Percentiles rank a stretch among this genome's conserved stretches.
These are phyloP conservation scores for Cyclopterus lumpus DNA, from an alignment of 2,797 vertebrate species.

Conservation along the genomic window DNA sequence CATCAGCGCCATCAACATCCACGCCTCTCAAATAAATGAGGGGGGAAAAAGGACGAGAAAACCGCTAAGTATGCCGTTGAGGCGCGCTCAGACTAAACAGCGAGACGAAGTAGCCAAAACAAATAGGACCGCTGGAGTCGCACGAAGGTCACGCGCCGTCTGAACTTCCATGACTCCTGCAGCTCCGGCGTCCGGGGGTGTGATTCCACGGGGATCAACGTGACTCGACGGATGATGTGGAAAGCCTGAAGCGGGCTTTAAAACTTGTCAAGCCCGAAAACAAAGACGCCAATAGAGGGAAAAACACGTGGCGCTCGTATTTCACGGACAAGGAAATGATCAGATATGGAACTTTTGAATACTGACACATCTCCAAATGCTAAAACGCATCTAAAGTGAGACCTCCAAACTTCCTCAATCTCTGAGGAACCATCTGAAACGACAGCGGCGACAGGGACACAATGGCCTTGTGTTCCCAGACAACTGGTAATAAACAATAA, in stretches of 20 bases:
- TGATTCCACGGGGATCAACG: slow-evolving; percentile 9
- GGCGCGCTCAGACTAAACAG: slow-evolving; percentile 10
- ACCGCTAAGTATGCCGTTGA: not conserved
- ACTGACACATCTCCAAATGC: no score
- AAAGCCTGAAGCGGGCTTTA: no score
- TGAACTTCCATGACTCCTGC: slow-evolving; percentile 15
- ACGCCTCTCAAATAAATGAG: no score
- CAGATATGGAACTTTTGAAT: slow-evolving; percentile 8
- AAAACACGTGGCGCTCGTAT: not conserved
- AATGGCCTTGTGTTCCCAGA: slow-evolving; percentile 15
- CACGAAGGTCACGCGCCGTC: not conserved
- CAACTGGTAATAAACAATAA: slow-evolving; percentile 30
- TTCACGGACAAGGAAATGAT: not conserved
- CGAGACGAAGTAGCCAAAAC: not conserved
- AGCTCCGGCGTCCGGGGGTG: not conserved
- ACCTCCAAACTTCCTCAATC: slow-evolving; percentile 18
- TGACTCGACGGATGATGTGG: slow-evolving; percentile 5
- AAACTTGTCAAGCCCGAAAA: no score
- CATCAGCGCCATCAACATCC: no score
- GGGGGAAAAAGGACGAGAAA: no score
- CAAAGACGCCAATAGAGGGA: no score
- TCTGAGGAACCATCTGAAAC: not conserved
- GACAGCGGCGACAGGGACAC: not conserved
- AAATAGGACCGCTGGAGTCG: slow-evolving; percentile 7
- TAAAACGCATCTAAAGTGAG: not conserved